Percentiles rank a stretch among this genome's conserved stretches.
phyloP scores from a whole-genome alignment of 2,113 vertebrate species.

The Chionis minor region DNA sequence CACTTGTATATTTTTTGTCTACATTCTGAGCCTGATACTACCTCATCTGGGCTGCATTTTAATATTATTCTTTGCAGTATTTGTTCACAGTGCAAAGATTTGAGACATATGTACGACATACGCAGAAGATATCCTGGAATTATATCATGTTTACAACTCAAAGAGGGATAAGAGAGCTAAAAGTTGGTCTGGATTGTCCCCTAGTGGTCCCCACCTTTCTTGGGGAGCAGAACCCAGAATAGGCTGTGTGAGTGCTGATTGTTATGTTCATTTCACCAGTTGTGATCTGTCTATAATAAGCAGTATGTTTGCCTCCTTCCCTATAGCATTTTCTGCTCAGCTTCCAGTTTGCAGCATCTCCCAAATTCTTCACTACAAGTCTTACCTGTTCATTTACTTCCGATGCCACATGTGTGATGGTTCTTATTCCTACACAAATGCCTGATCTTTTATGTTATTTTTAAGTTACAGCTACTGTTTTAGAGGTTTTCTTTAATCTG shows the following conservation, averaged over 20 bases:
- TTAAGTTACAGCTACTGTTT: not conserved
- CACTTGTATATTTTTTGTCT: not conserved
- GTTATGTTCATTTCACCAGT: not conserved
- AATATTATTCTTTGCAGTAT: not conserved
- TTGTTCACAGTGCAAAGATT: conserved; percentile 16
- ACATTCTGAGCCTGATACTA: not conserved
- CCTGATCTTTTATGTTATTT: not conserved
- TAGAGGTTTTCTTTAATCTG: not conserved
- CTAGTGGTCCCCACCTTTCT: conserved; percentile 58
- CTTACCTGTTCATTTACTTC: not conserved
- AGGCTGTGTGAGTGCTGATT: not conserved
- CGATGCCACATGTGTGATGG: not conserved
- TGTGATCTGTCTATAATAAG: not conserved
- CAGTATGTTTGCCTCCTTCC: not conserved
- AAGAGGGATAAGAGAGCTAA: conserved; percentile 24
- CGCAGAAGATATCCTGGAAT: conserved; percentile 44
- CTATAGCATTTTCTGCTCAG: not conserved
- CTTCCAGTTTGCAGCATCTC: not conserved
- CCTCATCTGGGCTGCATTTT: not conserved
- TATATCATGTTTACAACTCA: conserved; percentile 55
- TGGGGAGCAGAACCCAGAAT: not conserved
- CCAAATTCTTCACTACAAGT: not conserved
- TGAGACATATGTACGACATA: conserved; percentile 64
- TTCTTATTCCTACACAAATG: not conserved
- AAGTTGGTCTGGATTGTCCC: conserved; percentile 53